Percentiles rank a stretch among this genome's conserved stretches.
These are phyloP conservation scores for Rhynchotus rufescens DNA, from an alignment of 2,797 vertebrate species.

Conservation along the genomic window DNA sequence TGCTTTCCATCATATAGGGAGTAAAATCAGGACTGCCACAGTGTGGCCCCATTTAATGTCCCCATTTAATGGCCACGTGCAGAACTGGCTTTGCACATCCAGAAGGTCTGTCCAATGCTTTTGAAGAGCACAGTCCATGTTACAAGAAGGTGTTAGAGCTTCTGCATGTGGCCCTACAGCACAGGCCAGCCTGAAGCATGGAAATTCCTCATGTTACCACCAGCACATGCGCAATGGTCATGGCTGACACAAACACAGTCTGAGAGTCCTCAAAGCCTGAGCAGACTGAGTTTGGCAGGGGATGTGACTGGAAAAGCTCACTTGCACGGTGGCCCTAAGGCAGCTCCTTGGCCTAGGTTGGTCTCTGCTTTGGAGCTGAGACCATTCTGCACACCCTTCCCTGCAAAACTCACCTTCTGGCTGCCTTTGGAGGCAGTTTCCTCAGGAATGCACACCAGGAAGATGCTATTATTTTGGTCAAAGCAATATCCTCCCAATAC, in stretches of 20 bases:
- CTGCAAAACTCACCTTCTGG: background rate
- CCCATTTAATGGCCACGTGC: background rate
- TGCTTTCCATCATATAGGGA: background rate
- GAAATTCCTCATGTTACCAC: background rate
- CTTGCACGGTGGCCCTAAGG: background rate
- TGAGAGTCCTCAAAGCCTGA: background rate
- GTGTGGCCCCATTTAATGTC: no score
- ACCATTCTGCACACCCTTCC: background rate
- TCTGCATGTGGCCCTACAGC: background rate
- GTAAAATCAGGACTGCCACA: background rate
- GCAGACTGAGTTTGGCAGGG: background rate
- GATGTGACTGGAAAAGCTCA: background rate
- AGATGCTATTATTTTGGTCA: background rate
- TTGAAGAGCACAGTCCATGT: background rate
- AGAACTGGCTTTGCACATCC: background rate
- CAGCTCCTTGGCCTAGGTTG: rapidly evolving
- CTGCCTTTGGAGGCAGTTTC: background rate
- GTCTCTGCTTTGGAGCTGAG: background rate
- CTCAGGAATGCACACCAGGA: background rate
- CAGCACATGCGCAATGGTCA: background rate
- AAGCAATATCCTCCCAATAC: background rate
- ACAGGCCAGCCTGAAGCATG: background rate
- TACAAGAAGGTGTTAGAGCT: background rate
- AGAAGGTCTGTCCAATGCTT: background rate
- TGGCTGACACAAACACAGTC: background rate